Evolutionary conservation across 2,888 invertebrate species (phyloP).

Genomic region (Spicauda simplicius): DNA sequence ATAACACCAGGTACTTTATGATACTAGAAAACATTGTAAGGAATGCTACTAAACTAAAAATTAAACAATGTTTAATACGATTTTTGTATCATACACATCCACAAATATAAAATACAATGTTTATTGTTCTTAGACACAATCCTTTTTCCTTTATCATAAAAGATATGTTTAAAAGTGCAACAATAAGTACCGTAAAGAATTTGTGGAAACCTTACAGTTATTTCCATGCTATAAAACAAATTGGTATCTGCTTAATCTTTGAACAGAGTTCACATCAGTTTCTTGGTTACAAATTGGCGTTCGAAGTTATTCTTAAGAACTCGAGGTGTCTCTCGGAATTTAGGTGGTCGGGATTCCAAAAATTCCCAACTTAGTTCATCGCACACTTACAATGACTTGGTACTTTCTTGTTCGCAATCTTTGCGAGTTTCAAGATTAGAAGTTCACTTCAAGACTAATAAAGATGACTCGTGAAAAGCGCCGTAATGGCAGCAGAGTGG

Average conservation of each 20-base stretch:
- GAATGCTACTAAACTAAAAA: no score
- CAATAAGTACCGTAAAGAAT: no score
- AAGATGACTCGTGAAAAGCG: conserved; percentile 16
- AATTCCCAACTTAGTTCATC: conserved; percentile 20
- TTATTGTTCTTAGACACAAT: no score
- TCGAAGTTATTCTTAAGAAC: neutral
- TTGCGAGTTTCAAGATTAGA: conserved; percentile 21
- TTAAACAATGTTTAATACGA: no score
- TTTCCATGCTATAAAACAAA: neutral
- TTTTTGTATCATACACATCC: no score
- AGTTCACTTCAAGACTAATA: conserved; percentile 25
- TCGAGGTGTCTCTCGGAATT: conserved; percentile 18
- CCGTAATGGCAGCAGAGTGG: neutral
- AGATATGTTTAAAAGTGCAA: no score
- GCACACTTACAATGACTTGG: conserved; percentile 24
- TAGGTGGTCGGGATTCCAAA: conserved; percentile 13
- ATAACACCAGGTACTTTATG: no score
- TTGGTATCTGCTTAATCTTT: neutral
- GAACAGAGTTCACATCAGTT: neutral
- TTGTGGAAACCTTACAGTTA: no score
- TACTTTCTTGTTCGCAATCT: conserved; percentile 26
- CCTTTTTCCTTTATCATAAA: no score
- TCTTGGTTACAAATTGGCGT: neutral
- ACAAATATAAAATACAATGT: no score
- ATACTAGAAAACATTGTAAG: no score